Evolutionary conservation across 1,140 invertebrate genomes (phyloP), one percentile per base, ranked within the genome.

Genomic region (Melanaphis sacchari): DNA sequence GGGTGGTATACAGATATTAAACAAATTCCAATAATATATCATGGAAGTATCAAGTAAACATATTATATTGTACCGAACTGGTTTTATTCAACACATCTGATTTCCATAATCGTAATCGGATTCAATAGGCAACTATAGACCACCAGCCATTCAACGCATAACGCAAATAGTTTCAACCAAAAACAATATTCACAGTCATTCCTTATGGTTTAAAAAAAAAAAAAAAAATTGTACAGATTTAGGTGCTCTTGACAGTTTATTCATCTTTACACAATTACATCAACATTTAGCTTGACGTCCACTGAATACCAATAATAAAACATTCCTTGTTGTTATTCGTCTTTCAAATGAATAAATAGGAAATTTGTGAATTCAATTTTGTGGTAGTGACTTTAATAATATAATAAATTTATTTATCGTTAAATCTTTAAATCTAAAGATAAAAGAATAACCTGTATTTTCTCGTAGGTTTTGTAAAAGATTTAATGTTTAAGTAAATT

Each of bases 1-100:
- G 59, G 59, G n/a, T 76, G 59, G 31, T 76, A 59, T 59, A 59
- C 26, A 76, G 59, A 76, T 76, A 76, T 76, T n/a, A 76, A 76
- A 76, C n/a, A 76, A 76, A 90, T 90, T 90, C 88, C 88, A 54
- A 52, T 88, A 49, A 90, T 90, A 52, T 90, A 59, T 90, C 46
- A 9, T 52, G 21, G 52, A 49, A 90, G 88, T n/a, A n/a, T n/a
- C n/a, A n/a, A n/a, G n/a, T 90, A 90, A 90, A 90, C n/a, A 59
- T 54, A 90, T 52, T 46, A n/a, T 54, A 49, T 36, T 40, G 49
- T 54, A 52, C 49, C 88, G n/a, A 52, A 89, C 88, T 89, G 43
- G 88, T 38, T 52, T 89, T 36, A 26, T 89, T 52, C 26, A 38
- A 41, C 24, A 5, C 59, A 54, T 40, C 36, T 26, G 38, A 90